Evolutionary conservation across 2,888 invertebrate genomes (phyloP).

Genomic region (Temnothorax rugatulus): DNA sequence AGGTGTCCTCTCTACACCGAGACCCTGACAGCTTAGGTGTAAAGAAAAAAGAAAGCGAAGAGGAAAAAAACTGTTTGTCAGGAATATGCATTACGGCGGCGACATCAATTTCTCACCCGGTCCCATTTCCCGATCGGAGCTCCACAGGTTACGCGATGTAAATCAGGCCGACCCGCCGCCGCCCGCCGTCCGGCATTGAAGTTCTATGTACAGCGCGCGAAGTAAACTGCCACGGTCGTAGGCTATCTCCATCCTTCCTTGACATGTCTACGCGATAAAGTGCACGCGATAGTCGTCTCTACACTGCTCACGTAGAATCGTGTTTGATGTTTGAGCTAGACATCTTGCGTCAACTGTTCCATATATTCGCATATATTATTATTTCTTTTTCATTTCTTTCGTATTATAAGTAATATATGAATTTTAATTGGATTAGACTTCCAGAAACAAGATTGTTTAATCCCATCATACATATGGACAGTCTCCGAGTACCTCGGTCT

Average conservation of each 20-base stretch:
- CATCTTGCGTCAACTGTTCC: not conserved
- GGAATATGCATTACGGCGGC: conserved; percentile 11
- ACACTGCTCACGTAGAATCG: not conserved
- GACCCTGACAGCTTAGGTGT: not conserved
- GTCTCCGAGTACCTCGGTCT: not conserved
- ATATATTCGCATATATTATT: not conserved
- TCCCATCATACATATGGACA: not conserved
- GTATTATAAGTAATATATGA: not conserved
- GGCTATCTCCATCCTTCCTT: conserved; percentile 66
- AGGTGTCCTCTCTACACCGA: not conserved
- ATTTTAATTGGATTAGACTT: not conserved
- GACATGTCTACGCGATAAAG: conserved; percentile 62
- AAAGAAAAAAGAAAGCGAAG: not conserved
- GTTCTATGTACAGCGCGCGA: conserved; percentile 58
- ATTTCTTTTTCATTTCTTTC: not conserved
- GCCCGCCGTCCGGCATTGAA: conserved; percentile 59
- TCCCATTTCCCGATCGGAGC: conserved; percentile 39
- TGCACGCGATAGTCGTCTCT: conserved; percentile 60
- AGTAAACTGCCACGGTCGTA: conserved; percentile 38
- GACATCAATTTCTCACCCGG: conserved; percentile 27
- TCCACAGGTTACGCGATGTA: conserved; percentile 69
- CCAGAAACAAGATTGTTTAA: not conserved
- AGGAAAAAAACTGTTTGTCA: not conserved
- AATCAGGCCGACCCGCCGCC: conserved; percentile 61
- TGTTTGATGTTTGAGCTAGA: not conserved